Base-by-base conservation (phyloP, 35 echinoderm and acorn worm genomes). In the Apostichopus parvimensis region DNA sequence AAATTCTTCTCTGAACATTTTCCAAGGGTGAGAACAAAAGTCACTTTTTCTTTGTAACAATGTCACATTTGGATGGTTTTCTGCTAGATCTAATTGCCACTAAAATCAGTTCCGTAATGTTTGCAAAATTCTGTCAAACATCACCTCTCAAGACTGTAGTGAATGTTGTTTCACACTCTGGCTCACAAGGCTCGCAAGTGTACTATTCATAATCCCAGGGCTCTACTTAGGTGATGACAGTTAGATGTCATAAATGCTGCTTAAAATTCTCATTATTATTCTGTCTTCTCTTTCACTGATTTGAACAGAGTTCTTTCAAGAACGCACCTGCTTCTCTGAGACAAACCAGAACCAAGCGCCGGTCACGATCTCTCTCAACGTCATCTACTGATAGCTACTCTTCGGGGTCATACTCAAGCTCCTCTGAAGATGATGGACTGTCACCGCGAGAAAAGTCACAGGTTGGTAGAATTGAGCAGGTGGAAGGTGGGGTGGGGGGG, bases 331-430 rank as follows among this genome's bases (percentile, higher is more conserved):
- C 91, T 9, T 89, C 83, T 22, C 6, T 77, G 34, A 87, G 90
- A 57, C 81, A 90, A 56, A 89, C 86, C n/a, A 65, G 96, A 8
- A 70, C 89, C 59, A 93, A 93, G 80, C 88, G 96, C 7, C 83
- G 96, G 6, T 98, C 96, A 24, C 82, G 97, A 58, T 98, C 97
- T 11, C 62, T 98, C 52, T 98, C 97, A 1, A 91, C 95, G 79
- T 98, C 97, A 0, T 98, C 97, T 6, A 93, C 93, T 77, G 97
- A 98, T 34, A 98, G 97, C 54, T 96, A 96, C 79, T 96, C 92
- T n/a, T 96, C 97, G 34, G 97, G 94, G 8, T 98, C 97, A 8
- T 98, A 98, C 68, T 90, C 91, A 15, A 94, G 93, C 82, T 96
- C 92, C 4, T 95, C 95, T 22, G 93, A 94, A 56, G 96, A 98